phyloP scores from a whole-genome alignment of 2,888 invertebrate species.

The Nomada goodeniana region DNA sequence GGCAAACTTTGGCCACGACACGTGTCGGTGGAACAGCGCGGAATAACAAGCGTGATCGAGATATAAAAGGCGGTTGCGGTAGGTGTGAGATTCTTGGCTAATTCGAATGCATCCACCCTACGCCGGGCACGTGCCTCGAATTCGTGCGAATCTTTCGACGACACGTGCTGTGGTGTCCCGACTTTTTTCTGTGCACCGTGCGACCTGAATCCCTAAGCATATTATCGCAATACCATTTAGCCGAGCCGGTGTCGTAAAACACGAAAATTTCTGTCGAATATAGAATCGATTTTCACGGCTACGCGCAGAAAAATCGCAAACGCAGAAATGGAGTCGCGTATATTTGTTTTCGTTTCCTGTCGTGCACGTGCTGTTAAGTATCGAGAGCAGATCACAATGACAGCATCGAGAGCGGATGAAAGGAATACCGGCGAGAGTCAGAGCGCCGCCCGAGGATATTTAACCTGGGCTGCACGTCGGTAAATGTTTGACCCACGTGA shows the following conservation, averaged over 20 bases:
- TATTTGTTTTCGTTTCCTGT: neutral
- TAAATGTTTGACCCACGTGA: constrained; percentile 82
- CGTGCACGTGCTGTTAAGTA: neutral
- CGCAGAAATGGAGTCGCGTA: neutral
- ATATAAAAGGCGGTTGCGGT: constrained; percentile 76
- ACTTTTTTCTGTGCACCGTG: constrained; percentile 6
- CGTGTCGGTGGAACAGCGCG: constrained; percentile 58
- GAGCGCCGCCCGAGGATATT: constrained; percentile 77
- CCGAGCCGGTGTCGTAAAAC: neutral
- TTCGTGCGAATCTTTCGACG: constrained; percentile 45
- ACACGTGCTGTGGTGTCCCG: constrained; percentile 43
- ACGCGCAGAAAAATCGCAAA: neutral
- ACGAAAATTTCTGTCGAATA: neutral
- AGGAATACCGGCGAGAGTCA: constrained; percentile 13
- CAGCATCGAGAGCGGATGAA: neutral
- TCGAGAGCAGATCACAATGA: neutral
- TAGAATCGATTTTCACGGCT: neutral
- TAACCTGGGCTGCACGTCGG: constrained; percentile 63
- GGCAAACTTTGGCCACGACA: constrained; percentile 59
- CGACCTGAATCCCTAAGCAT: constrained; percentile 6
- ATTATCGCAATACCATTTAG: neutral
- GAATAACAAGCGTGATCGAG: constrained; percentile 77
- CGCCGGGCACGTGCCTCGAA: constrained; percentile 65
- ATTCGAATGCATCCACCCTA: constrained; percentile 59
- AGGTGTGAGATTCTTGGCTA: constrained; percentile 51